A percentile compares a stretch with the other conserved stretches of the same genome.
Evolutionary conservation across 2,797 vertebrate species (phyloP).

Genomic region (Pangasius sanitwongsei): DNA sequence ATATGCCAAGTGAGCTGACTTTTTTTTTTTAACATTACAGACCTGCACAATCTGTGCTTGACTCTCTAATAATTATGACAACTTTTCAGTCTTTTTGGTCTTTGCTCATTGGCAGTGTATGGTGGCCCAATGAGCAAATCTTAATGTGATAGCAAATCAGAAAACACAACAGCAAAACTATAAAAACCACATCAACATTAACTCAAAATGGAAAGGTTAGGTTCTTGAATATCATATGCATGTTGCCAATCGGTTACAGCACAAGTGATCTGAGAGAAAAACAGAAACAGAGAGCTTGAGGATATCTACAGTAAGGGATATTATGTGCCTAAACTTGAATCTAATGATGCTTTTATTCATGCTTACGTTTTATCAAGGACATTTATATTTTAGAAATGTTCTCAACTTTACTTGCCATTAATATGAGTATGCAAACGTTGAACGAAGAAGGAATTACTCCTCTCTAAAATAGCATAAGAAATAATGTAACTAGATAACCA

Average conservation of each 20-base stretch:
- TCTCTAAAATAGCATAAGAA: not conserved
- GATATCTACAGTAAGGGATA: not conserved
- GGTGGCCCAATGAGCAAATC: too few species aligned
- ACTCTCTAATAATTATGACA: not conserved
- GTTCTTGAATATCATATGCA: not conserved
- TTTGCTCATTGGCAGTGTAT: not conserved
- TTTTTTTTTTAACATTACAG: not conserved
- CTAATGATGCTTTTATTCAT: not conserved
- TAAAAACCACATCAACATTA: not conserved
- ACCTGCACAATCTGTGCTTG: not conserved
- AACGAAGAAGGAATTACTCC: not conserved
- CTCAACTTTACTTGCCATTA: not conserved
- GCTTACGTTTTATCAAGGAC: not conserved
- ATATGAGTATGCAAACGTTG: not conserved
- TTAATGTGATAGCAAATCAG: not conserved
- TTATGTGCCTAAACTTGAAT: not conserved
- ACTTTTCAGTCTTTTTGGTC: not conserved
- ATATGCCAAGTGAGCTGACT: not conserved
- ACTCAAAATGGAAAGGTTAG: not conserved
- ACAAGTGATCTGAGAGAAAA: not conserved
- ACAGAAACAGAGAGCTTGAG: not conserved
- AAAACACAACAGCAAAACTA: not conserved
- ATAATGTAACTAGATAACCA: not conserved
- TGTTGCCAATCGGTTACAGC: not conserved
- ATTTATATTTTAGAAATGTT: not conserved